Conservation (phyloP, 2,113 vertebrate genomes). For the Meriones unguiculatus region DNA sequence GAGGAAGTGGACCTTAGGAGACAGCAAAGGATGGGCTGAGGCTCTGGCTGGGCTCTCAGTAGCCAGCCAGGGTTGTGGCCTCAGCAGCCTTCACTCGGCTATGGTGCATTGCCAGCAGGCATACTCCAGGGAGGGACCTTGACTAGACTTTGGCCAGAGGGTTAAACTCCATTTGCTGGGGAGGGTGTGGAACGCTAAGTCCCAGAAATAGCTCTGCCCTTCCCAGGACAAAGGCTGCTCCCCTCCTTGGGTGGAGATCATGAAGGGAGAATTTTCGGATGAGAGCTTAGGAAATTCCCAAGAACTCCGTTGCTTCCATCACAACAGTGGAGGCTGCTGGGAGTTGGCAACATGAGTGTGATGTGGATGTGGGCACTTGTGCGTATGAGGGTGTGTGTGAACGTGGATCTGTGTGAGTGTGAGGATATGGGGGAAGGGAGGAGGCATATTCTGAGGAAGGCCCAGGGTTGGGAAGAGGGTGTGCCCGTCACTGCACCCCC, state of each 20-base stretch:
- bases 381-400: neutral
- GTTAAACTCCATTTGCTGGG: neutral
- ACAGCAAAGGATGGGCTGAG: neutral
- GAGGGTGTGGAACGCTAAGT: neutral
- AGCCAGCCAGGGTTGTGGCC: neutral
- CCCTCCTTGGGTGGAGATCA: neutral
- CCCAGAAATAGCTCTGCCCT: neutral
- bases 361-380: no score
- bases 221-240: slow-evolving; percentile 3
- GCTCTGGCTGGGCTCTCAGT: neutral
- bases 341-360: neutral
- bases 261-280: neutral
- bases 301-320: neutral
- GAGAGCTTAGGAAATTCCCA: neutral
- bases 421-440: neutral
- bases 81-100: neutral
- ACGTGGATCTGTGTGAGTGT: neutral
- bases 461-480: neutral
- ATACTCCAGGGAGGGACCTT: neutral
- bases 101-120: neutral
- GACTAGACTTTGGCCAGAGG: neutral
- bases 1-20: neutral
- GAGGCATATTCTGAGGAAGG: neutral
- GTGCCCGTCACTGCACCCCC: neutral
- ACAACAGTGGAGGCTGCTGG: neutral